phyloP scores from a whole-genome alignment of 64 coral and sea anemone species.

The Hydrozoanthus tunicans region DNA sequence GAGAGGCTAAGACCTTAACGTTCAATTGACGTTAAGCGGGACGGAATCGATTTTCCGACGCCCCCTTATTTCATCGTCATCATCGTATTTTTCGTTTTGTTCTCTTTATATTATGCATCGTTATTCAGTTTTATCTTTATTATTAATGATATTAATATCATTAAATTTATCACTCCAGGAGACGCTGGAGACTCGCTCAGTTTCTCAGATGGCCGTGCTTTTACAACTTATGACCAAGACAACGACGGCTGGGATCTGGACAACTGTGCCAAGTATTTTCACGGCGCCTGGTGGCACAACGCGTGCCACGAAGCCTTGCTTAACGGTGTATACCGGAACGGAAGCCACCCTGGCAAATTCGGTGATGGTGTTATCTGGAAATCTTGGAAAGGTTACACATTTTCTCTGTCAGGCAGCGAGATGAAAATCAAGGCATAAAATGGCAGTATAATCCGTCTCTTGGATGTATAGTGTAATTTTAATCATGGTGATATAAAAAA shows the following conservation, averaged over 20 bases:
- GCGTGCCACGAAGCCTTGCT: constrained; percentile 65
- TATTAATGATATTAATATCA: no score
- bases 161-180: background rate
- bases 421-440: constrained; percentile 65
- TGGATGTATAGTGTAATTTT: background rate
- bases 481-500: background rate
- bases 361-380: constrained; percentile 76
- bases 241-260: constrained; percentile 34
- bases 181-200: constrained; percentile 60
- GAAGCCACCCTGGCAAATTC: constrained; percentile 51
- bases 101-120: no score
- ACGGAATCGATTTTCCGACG: no score
- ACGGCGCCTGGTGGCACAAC: constrained; percentile 75
- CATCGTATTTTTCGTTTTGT: no score
- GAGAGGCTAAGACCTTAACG: no score
- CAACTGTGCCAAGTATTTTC: constrained; percentile 59
- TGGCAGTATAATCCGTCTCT: background rate
- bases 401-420: constrained; percentile 67
- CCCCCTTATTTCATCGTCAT: no score
- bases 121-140: no score
- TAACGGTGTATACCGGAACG: constrained; percentile 68
- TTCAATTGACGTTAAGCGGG: no score
- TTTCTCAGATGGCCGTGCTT: constrained; percentile 55
- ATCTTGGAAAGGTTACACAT: constrained; percentile 71
- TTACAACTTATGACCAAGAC: constrained; percentile 79